A percentile compares a stretch with the other conserved stretches of the same genome.
These are phyloP conservation scores for Malacosoma neustria DNA, from an alignment of 2,888 invertebrate genomes.

Conservation along the genomic window DNA sequence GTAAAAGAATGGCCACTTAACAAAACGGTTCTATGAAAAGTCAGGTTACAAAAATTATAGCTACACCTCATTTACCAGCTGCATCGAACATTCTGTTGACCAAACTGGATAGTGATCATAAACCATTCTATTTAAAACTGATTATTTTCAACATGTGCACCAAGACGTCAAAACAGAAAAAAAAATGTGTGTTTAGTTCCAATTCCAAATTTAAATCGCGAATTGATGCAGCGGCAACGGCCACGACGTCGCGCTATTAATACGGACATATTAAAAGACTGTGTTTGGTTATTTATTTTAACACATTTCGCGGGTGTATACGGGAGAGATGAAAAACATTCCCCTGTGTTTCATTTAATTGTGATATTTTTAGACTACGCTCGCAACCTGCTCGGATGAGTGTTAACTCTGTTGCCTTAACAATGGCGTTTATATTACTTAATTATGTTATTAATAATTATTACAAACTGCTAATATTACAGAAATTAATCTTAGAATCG, in stretches of 20 bases:
- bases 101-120: neutral
- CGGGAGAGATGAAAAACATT: slow-evolving; percentile 72
- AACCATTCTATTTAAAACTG: slow-evolving; percentile 4
- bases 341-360: slow-evolving; percentile 71
- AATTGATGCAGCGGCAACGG: slow-evolving; percentile 63
- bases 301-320: slow-evolving; percentile 70
- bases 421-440: slow-evolving; percentile 57
- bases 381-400: slow-evolving; percentile 66
- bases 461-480: no score
- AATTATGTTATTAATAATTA: slow-evolving; percentile 31
- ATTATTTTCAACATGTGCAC: slow-evolving; percentile 1
- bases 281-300: slow-evolving; percentile 70
- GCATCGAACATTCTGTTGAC: slow-evolving; percentile 15
- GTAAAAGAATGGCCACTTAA: slow-evolving; percentile 33
- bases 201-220: slow-evolving; percentile 56
- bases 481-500: no score
- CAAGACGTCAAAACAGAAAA: slow-evolving; percentile 12
- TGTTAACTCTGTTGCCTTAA: slow-evolving; percentile 60
- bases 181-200: slow-evolving; percentile 47
- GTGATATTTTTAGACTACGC: slow-evolving; percentile 65
- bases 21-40: slow-evolving; percentile 40
- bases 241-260: slow-evolving; percentile 59
- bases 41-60: slow-evolving; percentile 45
- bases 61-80: slow-evolving; percentile 40
- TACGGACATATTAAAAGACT: slow-evolving; percentile 36